Evolutionary conservation across 2,113 vertebrate genomes (phyloP).

Genomic region (Pycnonotus jocosus): DNA sequence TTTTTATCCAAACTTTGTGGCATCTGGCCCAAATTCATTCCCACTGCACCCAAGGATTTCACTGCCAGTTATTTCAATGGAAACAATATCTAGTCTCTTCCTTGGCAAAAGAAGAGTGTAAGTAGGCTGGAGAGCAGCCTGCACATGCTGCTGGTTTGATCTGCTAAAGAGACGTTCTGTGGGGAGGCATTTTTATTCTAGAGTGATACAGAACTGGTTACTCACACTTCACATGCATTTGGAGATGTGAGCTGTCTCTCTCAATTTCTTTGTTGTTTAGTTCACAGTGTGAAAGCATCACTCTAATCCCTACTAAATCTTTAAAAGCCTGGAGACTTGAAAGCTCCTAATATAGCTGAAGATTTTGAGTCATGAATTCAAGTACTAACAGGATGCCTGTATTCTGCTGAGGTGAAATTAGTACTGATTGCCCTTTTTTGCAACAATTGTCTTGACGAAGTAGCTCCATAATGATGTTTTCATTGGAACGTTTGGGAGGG

Average conservation of each 20-base stretch:
- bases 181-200: background rate
- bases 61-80: background rate
- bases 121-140: background rate
- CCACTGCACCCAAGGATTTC: background rate
- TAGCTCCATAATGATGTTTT: background rate
- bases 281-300: background rate
- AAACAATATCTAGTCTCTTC: background rate
- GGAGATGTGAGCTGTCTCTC: background rate
- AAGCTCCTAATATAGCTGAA: background rate
- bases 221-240: background rate
- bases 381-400: background rate
- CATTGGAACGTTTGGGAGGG: background rate
- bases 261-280: background rate
- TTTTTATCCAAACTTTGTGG: background rate
- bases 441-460: background rate
- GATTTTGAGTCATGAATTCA: background rate
- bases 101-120: background rate
- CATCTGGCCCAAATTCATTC: background rate
- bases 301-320: background rate
- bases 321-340: background rate
- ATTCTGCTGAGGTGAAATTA: background rate
- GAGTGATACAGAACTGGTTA: background rate
- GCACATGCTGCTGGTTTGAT: background rate
- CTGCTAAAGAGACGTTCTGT: background rate
- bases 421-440: rapidly evolving